Percentiles rank a stretch among this genome's conserved stretches.
These are phyloP conservation scores for Tringa solitaria DNA, from an alignment of 2,113 vertebrate species.

Conservation along the genomic window DNA sequence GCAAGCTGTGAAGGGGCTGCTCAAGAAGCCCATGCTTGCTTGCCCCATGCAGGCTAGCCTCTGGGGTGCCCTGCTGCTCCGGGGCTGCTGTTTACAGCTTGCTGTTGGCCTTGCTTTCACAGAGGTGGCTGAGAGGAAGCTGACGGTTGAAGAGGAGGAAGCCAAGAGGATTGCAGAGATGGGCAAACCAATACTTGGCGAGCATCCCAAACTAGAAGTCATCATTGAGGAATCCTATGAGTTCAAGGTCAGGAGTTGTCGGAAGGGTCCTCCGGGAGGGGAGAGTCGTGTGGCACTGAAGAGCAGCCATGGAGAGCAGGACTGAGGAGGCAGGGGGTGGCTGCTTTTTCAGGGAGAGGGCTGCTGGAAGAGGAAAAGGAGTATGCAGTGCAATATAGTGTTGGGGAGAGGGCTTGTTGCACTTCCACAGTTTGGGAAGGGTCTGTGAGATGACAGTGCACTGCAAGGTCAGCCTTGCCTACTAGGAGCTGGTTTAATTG, in stretches of 20 bases:
- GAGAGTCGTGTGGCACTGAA: neutral
- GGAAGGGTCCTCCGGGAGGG: neutral
- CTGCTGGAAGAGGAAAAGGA: neutral
- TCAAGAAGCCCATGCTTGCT: neutral
- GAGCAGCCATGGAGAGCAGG: neutral
- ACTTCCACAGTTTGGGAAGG: neutral
- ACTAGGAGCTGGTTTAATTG: neutral
- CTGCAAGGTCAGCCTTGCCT: neutral
- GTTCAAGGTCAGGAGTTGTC: constrained; percentile 87
- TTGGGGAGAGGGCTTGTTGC: neutral
- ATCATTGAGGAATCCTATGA: constrained; percentile 99
- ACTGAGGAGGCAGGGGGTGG: neutral
- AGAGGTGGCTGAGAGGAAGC: constrained; percentile 90
- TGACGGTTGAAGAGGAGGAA: constrained; percentile 90
- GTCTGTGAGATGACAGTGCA: neutral
- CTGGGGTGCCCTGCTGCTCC: neutral
- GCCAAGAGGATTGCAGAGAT: constrained; percentile 96
- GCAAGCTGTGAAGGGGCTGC: neutral
- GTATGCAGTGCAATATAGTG: neutral
- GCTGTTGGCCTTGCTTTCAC: constrained; percentile 56
- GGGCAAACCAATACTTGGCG: constrained; percentile 93
- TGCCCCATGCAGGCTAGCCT: neutral
- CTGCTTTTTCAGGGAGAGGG: neutral
- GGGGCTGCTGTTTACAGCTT: neutral
- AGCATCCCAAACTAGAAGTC: constrained; percentile 93